phyloP scores from a whole-genome alignment of 2,797 vertebrate species.

The Pseudocheirus occidentalis region DNA sequence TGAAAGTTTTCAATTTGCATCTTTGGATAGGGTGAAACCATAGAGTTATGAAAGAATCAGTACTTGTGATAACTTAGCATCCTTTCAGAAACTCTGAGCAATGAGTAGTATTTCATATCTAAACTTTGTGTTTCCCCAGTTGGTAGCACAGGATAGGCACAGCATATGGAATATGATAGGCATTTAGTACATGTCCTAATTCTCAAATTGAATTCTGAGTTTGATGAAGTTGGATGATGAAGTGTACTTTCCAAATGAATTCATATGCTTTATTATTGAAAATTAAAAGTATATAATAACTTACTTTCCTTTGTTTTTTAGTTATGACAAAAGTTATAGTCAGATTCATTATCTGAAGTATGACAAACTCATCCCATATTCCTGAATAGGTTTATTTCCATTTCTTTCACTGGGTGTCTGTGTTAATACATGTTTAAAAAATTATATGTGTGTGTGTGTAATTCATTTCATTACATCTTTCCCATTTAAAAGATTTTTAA shows the following conservation, averaged over 20 bases:
- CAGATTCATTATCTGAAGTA: constrained; percentile 55
- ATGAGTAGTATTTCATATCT: neutral
- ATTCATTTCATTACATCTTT: constrained; percentile 41
- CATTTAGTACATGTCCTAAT: neutral
- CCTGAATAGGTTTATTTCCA: constrained; percentile 41
- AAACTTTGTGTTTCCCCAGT: neutral
- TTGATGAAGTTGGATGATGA: constrained; percentile 34
- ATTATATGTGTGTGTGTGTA: no score
- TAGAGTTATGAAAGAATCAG: neutral
- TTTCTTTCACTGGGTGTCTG: constrained; percentile 31
- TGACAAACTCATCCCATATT: constrained; percentile 25
- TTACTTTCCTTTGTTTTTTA: constrained; percentile 50
- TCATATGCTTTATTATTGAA: constrained; percentile 55
- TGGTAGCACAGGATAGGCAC: neutral
- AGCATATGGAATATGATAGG: neutral
- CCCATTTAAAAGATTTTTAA: constrained; percentile 12
- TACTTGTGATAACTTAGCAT: neutral
- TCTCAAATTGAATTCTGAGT: neutral
- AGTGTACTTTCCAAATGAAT: constrained; percentile 33
- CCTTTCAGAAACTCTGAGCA: neutral
- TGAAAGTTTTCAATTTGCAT: neutral
- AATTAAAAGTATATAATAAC: constrained; percentile 33
- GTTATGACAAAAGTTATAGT: constrained; percentile 29
- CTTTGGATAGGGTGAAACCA: neutral
- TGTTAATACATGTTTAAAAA: constrained; percentile 26